These are phyloP conservation scores for Listronotus bonariensis DNA, from an alignment of 1,140 invertebrate genomes.

Conservation along the genomic window DNA sequence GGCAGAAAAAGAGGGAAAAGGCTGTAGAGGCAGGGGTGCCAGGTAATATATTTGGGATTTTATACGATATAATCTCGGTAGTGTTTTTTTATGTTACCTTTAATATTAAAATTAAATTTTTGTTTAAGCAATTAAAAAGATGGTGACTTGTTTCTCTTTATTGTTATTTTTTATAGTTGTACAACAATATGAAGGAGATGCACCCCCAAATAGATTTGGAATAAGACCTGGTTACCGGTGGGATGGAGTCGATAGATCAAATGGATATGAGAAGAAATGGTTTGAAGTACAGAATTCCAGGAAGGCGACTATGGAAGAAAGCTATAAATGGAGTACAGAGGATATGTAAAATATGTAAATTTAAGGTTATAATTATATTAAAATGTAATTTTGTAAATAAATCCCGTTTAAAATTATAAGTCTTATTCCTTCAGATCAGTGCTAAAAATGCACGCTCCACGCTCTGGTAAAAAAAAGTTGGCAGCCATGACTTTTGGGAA, in stretches of 20 bases:
- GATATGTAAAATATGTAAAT: constrained; percentile 77
- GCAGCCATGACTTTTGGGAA: too few species aligned
- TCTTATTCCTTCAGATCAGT: too few species aligned
- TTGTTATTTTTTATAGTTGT: constrained; percentile 59
- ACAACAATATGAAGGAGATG: constrained; percentile 80
- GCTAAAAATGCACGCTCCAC: too few species aligned
- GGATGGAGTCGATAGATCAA: constrained; percentile 98
- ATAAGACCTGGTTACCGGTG: constrained; percentile 93
- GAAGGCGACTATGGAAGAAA: constrained; percentile 80
- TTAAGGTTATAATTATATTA: constrained; percentile 4
- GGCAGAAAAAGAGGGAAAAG: constrained; percentile 72
- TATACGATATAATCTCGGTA: too few species aligned
- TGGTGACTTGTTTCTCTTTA: not conserved
- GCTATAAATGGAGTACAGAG: constrained; percentile 93
- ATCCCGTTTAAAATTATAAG: too few species aligned
- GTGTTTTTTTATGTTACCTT: too few species aligned
- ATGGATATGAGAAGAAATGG: constrained; percentile 93
- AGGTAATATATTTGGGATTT: constrained; percentile 29
- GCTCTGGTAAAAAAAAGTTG: too few species aligned
- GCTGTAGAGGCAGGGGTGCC: constrained; percentile 54
- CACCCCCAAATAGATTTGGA: constrained; percentile 87
- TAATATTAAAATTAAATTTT: too few species aligned
- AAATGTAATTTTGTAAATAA: too few species aligned
- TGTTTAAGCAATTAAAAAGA: too few species aligned
- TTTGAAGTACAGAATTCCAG: constrained; percentile 78